A percentile compares a stretch with the other conserved stretches of the same genome.
Conservation (phyloP, 2,888 invertebrate genomes). For the Cataglyphis livida region DNA sequence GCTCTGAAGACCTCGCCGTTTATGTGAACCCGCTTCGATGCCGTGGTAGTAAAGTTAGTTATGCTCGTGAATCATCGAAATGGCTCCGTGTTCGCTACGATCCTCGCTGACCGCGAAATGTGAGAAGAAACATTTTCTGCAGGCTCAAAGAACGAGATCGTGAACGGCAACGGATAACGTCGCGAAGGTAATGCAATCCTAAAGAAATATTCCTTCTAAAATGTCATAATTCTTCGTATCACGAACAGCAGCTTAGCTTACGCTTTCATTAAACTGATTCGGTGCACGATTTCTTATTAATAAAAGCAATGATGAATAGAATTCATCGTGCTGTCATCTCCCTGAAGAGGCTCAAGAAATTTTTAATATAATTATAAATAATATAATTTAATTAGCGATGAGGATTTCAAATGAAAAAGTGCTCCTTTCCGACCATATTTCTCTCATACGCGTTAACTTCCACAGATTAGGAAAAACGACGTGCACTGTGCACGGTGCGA, state of each 20-base stretch:
- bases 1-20: slow-evolving; percentile 45
- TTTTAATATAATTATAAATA: slow-evolving; percentile 1
- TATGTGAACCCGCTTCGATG: slow-evolving; percentile 51
- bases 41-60: slow-evolving; percentile 68
- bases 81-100: slow-evolving; percentile 69
- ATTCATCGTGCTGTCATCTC: not conserved
- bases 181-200: slow-evolving; percentile 4
- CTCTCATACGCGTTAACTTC: not conserved
- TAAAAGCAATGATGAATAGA: not conserved
- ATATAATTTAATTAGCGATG: not conserved
- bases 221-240: not conserved
- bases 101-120: slow-evolving; percentile 71
- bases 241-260: not conserved
- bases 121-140: slow-evolving; percentile 61
- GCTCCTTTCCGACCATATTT: not conserved
- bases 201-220: slow-evolving; percentile 1
- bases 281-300: not conserved
- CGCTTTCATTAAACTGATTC: not conserved
- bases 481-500: not conserved
- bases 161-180: slow-evolving; percentile 20
- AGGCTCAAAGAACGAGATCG: slow-evolving; percentile 51
- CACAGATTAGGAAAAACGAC: not conserved
- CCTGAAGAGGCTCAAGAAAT: not conserved
- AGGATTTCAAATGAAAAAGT: not conserved
- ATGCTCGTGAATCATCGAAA: slow-evolving; percentile 72